A percentile compares a stretch with the other conserved stretches of the same genome.
phyloP scores from a whole-genome alignment of 2,888 invertebrate genomes.

The Amblyjoppa proteus region DNA sequence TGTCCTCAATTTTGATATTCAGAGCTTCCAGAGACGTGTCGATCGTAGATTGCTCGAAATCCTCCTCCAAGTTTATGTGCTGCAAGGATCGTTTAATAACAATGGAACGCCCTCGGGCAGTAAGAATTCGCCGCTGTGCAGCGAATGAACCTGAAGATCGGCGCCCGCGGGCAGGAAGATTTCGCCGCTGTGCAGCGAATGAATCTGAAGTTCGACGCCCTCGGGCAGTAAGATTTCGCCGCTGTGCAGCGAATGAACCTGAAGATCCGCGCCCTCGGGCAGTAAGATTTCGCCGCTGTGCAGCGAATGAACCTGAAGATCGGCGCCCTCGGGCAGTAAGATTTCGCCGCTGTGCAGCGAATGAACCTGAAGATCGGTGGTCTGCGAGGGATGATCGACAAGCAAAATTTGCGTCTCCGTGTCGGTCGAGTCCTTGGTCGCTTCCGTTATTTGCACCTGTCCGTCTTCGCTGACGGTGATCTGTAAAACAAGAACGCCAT shows the following conservation, averaged over 20 bases:
- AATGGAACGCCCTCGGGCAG: background rate
- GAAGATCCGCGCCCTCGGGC: slow-evolving; percentile 71
- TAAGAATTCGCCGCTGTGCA: background rate
- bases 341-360: background rate
- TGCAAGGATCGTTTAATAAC: slow-evolving; percentile 59
- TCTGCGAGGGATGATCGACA: slow-evolving; percentile 80
- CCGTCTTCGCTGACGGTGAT: slow-evolving; percentile 74
- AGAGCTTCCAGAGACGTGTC: slow-evolving; percentile 80
- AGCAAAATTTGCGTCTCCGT: slow-evolving; percentile 81
- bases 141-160: slow-evolving; percentile 76
- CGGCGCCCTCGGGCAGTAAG: slow-evolving; percentile 52
- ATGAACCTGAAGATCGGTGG: slow-evolving; percentile 79
- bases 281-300: background rate
- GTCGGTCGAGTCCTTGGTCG: slow-evolving; percentile 74
- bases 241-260: slow-evolving; percentile 70
- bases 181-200: background rate
- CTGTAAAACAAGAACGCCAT: slow-evolving; percentile 42
- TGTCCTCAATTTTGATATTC: slow-evolving; percentile 81
- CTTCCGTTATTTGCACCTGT: slow-evolving; percentile 76
- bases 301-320: slow-evolving; percentile 75
- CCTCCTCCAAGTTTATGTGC: slow-evolving; percentile 79
- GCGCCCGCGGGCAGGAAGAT: slow-evolving; percentile 54
- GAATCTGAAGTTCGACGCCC: slow-evolving; percentile 76
- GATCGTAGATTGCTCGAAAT: slow-evolving; percentile 77
- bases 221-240: background rate